Evolutionary conservation across 2,113 vertebrate species (phyloP).

Genomic region (Peromyscus maniculatus): DNA sequence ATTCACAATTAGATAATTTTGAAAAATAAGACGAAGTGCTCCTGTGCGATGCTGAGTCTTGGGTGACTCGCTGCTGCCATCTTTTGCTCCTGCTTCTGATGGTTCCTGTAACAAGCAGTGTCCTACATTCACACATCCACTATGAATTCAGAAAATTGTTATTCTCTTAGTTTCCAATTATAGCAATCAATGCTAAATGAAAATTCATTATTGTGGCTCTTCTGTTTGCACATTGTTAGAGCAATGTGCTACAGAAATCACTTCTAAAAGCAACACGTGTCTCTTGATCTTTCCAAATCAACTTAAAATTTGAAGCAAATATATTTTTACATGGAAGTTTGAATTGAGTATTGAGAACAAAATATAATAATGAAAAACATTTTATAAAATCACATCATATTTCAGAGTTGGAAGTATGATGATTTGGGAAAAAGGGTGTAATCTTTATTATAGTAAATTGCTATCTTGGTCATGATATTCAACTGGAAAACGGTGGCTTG

Average conservation of each 20-base stretch:
- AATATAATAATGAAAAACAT: neutral
- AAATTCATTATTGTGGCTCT: neutral
- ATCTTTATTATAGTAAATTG: neutral
- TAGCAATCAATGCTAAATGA: neutral
- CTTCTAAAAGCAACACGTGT: neutral
- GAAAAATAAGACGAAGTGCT: neutral
- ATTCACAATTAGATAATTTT: constrained; percentile 15
- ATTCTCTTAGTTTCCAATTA: neutral
- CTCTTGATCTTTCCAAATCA: constrained; percentile 24
- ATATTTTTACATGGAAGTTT: neutral
- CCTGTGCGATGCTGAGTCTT: neutral
- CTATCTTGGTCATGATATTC: neutral
- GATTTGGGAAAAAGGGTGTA: neutral
- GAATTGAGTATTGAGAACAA: constrained; percentile 14
- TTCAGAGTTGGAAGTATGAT: neutral
- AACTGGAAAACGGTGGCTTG: neutral
- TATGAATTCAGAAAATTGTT: neutral
- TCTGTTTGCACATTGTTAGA: neutral
- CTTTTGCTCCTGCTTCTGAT: constrained; percentile 83
- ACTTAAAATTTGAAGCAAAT: constrained; percentile 5
- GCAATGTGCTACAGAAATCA: neutral
- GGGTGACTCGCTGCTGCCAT: constrained; percentile 88
- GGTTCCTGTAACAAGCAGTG: neutral
- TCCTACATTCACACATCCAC: neutral
- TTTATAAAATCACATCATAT: neutral